phyloP scores from a whole-genome alignment of 2,888 invertebrate genomes.

The Agrilus cyanescens region DNA sequence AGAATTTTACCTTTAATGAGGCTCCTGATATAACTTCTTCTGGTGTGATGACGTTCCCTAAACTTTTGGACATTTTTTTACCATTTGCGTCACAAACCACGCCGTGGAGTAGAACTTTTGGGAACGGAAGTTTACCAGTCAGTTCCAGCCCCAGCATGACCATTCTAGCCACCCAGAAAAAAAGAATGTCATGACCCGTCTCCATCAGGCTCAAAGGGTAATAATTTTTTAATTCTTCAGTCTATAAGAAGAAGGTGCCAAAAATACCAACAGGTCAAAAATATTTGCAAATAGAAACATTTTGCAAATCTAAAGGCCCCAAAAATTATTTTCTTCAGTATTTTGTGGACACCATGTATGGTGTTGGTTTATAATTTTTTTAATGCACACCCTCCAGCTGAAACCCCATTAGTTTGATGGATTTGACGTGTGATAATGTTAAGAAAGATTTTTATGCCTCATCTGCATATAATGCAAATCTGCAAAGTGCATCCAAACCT shows the following conservation, averaged over 20 bases:
- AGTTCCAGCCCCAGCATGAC: slow-evolving; percentile 91
- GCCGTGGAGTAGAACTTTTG: slow-evolving; percentile 88
- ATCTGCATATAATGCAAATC: no score
- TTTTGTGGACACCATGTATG: no score
- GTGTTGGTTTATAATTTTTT: no score
- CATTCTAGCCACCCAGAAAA: slow-evolving; percentile 99
- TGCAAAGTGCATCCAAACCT: no score
- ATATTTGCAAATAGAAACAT: no score
- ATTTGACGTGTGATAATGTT: no score
- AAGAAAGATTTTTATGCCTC: no score
- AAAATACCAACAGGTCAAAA: no score
- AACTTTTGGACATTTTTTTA: slow-evolving; percentile 96
- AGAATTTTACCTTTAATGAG: slow-evolving; percentile 61
- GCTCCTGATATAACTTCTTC: slow-evolving; percentile 89
- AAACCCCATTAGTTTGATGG: no score
- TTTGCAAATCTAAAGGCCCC: no score
- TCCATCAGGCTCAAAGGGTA: slow-evolving; percentile 90
- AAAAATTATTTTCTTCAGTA: no score
- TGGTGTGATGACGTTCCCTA: slow-evolving; percentile 97
- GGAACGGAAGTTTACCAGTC: slow-evolving; percentile 85
- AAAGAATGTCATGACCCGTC: slow-evolving; percentile 95
- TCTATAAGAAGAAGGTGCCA: slow-evolving; percentile 35
- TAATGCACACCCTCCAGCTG: no score
- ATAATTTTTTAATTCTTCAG: slow-evolving; percentile 36
- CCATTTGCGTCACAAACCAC: slow-evolving; percentile 97